phyloP scores from a whole-genome alignment of 2,888 invertebrate species.

The Rhingia campestris region DNA sequence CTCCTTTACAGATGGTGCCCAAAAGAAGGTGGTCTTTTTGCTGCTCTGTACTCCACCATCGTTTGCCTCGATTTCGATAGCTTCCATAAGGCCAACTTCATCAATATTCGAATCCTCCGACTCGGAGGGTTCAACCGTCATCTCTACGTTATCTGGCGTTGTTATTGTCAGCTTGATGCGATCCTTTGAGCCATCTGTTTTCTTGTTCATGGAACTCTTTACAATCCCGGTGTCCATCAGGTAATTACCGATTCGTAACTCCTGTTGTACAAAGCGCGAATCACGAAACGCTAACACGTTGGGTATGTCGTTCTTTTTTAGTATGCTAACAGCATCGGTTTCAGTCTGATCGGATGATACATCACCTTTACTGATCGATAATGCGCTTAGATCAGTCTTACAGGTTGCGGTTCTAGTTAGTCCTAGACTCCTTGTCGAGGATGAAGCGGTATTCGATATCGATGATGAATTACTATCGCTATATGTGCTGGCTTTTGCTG shows the following conservation, averaged over 20 bases:
- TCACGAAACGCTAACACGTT: conserved; percentile 81
- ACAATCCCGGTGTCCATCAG: conserved; percentile 82
- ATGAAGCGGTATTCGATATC: conserved; percentile 34
- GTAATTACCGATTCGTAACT: conserved; percentile 82
- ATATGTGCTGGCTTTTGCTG: conserved; percentile 43
- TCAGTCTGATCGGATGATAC: conserved; percentile 42
- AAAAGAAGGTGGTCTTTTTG: conserved; percentile 77
- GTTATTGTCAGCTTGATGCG: conserved; percentile 80
- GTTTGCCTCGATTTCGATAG: conserved; percentile 79
- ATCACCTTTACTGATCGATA: conserved; percentile 34
- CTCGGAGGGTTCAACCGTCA: conserved; percentile 77
- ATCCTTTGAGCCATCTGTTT: conserved; percentile 75
- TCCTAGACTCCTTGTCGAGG: conserved; percentile 47
- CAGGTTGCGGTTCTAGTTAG: conserved; percentile 80
- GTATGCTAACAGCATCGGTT: conserved; percentile 75
- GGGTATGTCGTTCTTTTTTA: conserved; percentile 82
- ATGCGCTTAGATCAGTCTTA: conserved; percentile 57
- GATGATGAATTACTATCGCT: conserved; percentile 38
- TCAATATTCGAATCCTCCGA: conserved; percentile 75
- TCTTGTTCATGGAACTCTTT: conserved; percentile 78
- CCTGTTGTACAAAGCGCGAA: conserved; percentile 82
- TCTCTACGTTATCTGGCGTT: conserved; percentile 81
- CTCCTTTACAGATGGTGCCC: conserved; percentile 80
- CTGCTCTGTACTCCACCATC: conserved; percentile 40
- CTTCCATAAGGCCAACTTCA: conserved; percentile 79